These are phyloP conservation scores for Dendrolimus pini DNA, from an alignment of 2,888 invertebrate genomes.

Conservation along the genomic window DNA sequence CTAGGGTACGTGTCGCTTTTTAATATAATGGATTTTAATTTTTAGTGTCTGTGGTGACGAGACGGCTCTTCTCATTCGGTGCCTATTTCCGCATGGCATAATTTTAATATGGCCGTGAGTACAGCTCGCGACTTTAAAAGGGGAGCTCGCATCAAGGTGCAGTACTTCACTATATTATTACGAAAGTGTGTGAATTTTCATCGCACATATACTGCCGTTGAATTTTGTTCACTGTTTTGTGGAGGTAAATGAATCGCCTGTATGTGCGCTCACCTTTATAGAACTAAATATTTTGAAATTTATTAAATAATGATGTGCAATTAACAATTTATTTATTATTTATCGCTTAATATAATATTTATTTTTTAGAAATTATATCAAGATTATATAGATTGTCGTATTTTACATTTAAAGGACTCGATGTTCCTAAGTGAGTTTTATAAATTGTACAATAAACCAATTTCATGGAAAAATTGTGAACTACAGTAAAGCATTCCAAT, in stretches of 20 bases:
- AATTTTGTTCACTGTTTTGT: too few relatives aligned
- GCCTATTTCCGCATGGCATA: conserved; percentile 49
- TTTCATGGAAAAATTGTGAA: conserved; percentile 50
- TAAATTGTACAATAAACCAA: conserved; percentile 54
- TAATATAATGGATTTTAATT: conserved; percentile 28
- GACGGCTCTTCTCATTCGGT: conserved; percentile 40
- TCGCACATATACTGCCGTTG: too few relatives aligned
- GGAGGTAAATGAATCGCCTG: too few relatives aligned
- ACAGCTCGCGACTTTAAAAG: conserved; percentile 50
- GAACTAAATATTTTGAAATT: conserved; percentile 40
- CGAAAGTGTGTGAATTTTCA: too few relatives aligned
- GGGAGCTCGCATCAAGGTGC: too few relatives aligned
- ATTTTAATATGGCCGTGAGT: conserved; percentile 36
- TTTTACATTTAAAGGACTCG: conserved; percentile 47
- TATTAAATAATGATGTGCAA: conserved; percentile 67
- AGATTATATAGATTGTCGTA: conserved; percentile 45
- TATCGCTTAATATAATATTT: conserved; percentile 70
- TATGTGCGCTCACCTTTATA: conserved; percentile 6
- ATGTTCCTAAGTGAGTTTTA: conserved; percentile 65
- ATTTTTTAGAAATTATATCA: conserved; percentile 67
- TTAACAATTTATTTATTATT: conserved; percentile 68
- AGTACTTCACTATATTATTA: too few relatives aligned
- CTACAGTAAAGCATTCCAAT: conserved; percentile 70
- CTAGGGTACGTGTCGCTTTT: conserved; percentile 50
- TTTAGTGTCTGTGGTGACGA: conserved; percentile 32